These are phyloP conservation scores for Parazoanthus darwini DNA, from an alignment of 92 coral and sea anemone genomes.

Conservation along the genomic window DNA sequence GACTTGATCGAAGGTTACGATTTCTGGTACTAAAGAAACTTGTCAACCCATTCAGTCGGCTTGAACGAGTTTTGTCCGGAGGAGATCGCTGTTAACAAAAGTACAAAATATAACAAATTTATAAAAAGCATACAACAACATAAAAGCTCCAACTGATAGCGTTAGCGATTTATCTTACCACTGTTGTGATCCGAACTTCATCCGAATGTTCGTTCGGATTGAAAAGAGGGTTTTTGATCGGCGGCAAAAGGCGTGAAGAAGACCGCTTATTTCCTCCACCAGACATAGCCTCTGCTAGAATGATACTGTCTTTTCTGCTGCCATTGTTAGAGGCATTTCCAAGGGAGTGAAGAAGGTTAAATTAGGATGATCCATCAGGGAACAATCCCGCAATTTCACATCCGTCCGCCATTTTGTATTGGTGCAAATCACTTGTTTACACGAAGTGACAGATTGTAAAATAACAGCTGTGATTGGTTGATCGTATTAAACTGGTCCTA, in stretches of 20 bases:
- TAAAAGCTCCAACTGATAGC: neutral
- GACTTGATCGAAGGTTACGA: constrained; percentile 27
- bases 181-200: constrained; percentile 79
- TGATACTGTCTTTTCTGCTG: neutral
- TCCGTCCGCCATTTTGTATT: constrained; percentile 48
- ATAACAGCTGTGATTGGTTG: constrained; percentile 29
- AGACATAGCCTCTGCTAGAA: constrained; percentile 60
- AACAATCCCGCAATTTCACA: constrained; percentile 6
- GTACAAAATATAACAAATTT: constrained; percentile 3
- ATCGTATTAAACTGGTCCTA: neutral
- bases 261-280: constrained; percentile 72
- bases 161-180: constrained; percentile 49
- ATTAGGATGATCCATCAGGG: neutral
- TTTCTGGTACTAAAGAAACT: constrained; percentile 73
- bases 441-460: neutral
- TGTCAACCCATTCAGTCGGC: constrained; percentile 69
- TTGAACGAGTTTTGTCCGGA: constrained; percentile 64
- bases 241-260: constrained; percentile 81
- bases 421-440: constrained; percentile 21
- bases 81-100: constrained; percentile 55
- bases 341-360: constrained; percentile 1
- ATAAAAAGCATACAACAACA: neutral
- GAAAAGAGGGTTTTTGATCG: constrained; percentile 87
- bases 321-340: constrained; percentile 18
- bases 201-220: constrained; percentile 79